A percentile compares a stretch with the other conserved stretches of the same genome.
Evolutionary conservation across 1,140 invertebrate species (phyloP).

Genomic region (Oscheius sp.): DNA sequence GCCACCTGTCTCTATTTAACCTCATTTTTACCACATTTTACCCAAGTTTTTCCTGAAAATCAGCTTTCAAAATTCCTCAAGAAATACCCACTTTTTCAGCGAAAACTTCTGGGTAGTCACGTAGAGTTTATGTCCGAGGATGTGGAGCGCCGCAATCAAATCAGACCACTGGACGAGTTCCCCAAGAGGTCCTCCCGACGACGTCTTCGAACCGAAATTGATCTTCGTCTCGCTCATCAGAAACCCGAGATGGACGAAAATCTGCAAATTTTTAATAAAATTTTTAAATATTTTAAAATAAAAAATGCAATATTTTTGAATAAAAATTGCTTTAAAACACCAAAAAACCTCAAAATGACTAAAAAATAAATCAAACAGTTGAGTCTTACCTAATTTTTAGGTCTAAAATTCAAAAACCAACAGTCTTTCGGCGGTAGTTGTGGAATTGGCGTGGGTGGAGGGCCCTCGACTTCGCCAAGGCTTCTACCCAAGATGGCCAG

Average conservation of each 20-base stretch:
- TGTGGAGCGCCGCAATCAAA: constrained; percentile 62
- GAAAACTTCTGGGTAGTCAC: constrained; percentile 63
- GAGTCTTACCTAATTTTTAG: too few relatives aligned
- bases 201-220: constrained; percentile 63
- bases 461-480: constrained; percentile 50
- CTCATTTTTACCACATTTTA: too few relatives aligned
- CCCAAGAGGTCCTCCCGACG: constrained; percentile 62
- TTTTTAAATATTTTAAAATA: background rate
- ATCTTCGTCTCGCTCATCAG: constrained; percentile 62
- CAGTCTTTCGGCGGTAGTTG: constrained; percentile 43
- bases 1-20: too few relatives aligned
- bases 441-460: constrained; percentile 45
- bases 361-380: background rate
- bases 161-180: constrained; percentile 64
- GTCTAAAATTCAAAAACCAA: too few relatives aligned
- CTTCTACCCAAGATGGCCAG: constrained; percentile 61
- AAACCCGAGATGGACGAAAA: constrained; percentile 63
- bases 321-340: background rate
- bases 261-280: constrained; percentile 52
- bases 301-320: too few relatives aligned
- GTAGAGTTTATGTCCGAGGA: constrained; percentile 63
- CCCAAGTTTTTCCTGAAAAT: constrained; percentile 42
- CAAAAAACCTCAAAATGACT: background rate
- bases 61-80: background rate
- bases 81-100: constrained; percentile 56